A percentile compares a stretch with the other conserved stretches of the same genome.
phyloP scores from a whole-genome alignment of 1,140 invertebrate genomes.

The Charaxes varanes region DNA sequence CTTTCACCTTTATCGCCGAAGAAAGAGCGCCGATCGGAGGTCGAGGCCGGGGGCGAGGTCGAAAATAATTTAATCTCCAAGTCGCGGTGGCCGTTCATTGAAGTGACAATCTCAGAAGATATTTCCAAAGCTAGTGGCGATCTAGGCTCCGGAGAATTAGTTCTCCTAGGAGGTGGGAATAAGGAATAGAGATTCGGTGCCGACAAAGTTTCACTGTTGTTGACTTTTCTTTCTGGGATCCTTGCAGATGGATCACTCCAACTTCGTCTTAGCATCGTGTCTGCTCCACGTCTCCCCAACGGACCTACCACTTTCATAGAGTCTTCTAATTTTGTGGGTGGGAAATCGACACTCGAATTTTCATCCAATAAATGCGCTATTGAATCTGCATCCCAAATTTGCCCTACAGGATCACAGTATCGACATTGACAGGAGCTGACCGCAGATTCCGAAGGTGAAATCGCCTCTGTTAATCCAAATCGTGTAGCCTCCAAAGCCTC shows the following conservation, averaged over 20 bases:
- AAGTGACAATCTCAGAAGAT: slow-evolving; percentile 86
- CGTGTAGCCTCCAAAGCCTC: slow-evolving; percentile 66
- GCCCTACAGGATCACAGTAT: slow-evolving; percentile 84
- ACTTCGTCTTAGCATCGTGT: slow-evolving; percentile 74
- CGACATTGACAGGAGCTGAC: slow-evolving; percentile 83
- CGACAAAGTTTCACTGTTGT: slow-evolving; percentile 50
- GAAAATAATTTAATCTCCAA: slow-evolving; percentile 86
- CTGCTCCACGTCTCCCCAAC: slow-evolving; percentile 48
- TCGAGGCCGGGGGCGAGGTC: slow-evolving; percentile 67
- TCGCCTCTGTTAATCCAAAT: slow-evolving; percentile 55
- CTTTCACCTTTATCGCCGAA: slow-evolving; percentile 67
- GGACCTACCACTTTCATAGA: slow-evolving; percentile 66
- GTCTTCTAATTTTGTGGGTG: slow-evolving; percentile 62
- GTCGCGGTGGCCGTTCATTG: slow-evolving; percentile 83
- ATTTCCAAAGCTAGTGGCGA: slow-evolving; percentile 75
- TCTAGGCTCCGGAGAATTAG: slow-evolving; percentile 58
- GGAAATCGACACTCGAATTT: slow-evolving; percentile 65
- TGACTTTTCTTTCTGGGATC: slow-evolving; percentile 49
- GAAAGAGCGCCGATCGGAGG: slow-evolving; percentile 58
- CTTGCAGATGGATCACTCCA: slow-evolving; percentile 77
- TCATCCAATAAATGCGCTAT: slow-evolving; percentile 57
- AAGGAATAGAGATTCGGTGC: slow-evolving; percentile 65
- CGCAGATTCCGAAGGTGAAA: slow-evolving; percentile 62
- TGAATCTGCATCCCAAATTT: slow-evolving; percentile 84
- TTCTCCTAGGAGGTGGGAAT: slow-evolving; percentile 73